These are phyloP conservation scores for Decapterus maruadsi DNA, from an alignment of 2,797 vertebrate species.

Conservation along the genomic window DNA sequence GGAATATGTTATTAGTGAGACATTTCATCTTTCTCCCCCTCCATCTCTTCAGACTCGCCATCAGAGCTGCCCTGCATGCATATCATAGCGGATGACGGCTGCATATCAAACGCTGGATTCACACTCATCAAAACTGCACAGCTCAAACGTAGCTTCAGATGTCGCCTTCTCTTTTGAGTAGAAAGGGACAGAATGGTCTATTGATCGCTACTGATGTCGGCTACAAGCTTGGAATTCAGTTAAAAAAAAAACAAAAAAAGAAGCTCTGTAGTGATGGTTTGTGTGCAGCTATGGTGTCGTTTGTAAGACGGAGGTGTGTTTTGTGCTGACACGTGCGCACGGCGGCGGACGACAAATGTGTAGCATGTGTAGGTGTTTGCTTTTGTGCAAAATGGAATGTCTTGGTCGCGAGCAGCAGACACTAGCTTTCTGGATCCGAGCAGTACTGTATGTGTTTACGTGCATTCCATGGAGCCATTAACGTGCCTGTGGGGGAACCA, in stretches of 20 bases:
- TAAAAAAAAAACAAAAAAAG: not conserved
- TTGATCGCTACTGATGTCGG: constrained; percentile 60
- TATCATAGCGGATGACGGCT: constrained; percentile 55
- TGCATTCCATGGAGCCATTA: not conserved
- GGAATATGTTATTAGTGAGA: constrained; percentile 47
- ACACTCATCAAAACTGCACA: constrained; percentile 52
- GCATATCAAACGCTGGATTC: constrained; percentile 69
- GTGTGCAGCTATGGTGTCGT: constrained; percentile 12
- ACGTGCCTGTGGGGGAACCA: not conserved
- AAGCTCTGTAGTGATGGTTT: constrained; percentile 8
- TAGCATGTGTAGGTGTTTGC: not conserved
- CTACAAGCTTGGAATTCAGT: constrained; percentile 34
- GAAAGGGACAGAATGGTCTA: constrained; percentile 57
- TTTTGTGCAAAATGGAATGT: not conserved
- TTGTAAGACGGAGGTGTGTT: constrained; percentile 3
- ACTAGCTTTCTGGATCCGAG: not conserved
- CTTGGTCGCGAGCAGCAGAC: not conserved
- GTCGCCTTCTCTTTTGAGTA: constrained; percentile 48
- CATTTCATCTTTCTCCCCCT: constrained; percentile 60
- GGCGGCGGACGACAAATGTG: not conserved
- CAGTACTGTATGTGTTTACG: not conserved
- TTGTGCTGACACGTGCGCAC: not conserved
- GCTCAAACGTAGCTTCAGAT: constrained; percentile 59
- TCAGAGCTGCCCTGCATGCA: constrained; percentile 43
- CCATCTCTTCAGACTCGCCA: constrained; percentile 50